Conservation (phyloP, 1,140 invertebrate genomes). For the Drosophila santomea region DNA sequence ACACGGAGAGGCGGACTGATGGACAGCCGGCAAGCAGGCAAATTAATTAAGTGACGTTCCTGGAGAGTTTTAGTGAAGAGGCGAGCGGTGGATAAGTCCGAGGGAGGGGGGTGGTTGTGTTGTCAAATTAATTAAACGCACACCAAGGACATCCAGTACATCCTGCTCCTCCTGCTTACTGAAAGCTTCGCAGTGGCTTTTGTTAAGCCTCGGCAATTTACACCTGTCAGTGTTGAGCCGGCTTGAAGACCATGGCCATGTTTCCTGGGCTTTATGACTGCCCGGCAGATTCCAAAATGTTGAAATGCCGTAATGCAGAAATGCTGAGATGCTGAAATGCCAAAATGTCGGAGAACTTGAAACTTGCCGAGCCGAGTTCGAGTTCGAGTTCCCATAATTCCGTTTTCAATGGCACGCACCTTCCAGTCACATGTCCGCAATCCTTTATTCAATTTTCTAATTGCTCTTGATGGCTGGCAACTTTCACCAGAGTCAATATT, state of each 20-base stretch:
- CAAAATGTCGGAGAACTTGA: constrained; percentile 18
- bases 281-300: background rate
- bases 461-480: constrained; percentile 36
- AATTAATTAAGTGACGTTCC: constrained; percentile 80
- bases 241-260: constrained; percentile 37
- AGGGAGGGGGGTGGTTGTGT: constrained; percentile 4
- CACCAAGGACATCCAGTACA: constrained; percentile 41
- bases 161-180: constrained; percentile 4
- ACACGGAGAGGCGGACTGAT: constrained; percentile 29
- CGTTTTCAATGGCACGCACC: constrained; percentile 4
- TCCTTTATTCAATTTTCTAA: constrained; percentile 48
- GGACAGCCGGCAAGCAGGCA: constrained; percentile 49
- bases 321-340: background rate
- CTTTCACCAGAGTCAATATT: constrained; percentile 44
- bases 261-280: constrained; percentile 39
- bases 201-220: constrained; percentile 63
- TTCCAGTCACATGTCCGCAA: constrained; percentile 7
- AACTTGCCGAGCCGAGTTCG: background rate
- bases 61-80: constrained; percentile 37
- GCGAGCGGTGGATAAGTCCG: constrained; percentile 9
- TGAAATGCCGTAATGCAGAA: too few species aligned
- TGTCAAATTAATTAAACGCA: constrained; percentile 64
- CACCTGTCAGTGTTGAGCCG: constrained; percentile 65
- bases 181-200: constrained; percentile 56
- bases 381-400: constrained; percentile 2